Base-by-base conservation (phyloP, 2,797 vertebrate species). In the Mastacembelus armatus region DNA sequence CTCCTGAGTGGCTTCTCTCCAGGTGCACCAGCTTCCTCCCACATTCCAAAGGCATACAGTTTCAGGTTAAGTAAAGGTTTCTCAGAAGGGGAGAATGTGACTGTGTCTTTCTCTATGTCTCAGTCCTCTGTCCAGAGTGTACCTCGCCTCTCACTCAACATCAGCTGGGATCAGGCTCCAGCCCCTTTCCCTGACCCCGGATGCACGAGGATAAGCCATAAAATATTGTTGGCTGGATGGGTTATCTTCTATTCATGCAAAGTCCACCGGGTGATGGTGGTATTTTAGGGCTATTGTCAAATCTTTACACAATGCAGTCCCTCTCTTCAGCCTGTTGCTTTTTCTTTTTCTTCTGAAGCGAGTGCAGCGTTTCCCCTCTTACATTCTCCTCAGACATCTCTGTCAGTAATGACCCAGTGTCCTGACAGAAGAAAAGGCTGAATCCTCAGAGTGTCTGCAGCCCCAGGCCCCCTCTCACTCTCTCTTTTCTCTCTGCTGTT, bases 391-490 rank as follows among this genome's bases (percentile, higher is more conserved):
- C 30, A 12, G 48, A 33, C 14, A 42, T 55, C 18, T 56, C 30
- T 68, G 67, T 62, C 40, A 19, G 52, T 44, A 65, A 77, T 71
- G 65, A 71, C 36, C 76, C n/a, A 18, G 14, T 7, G 63, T 67
- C 35, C 67, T 64, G 59, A 26, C 44, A 48, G 29, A 54, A 38
- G 15, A 55, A 51, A 39, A 69, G 72, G 7, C 48, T 40, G 26
- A 59, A 26, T 63, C 66, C 65, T 60, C 10, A 8, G 52, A 60
- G 52, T 16, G 35, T 55, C 26, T 57, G 49, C 67, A 66, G 60
- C 61, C 61, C 2, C 63, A 51, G 78, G 60, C 38, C 0, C 15
- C 10, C 19, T 33, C 16, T n/a, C n/a, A n/a, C n/a, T n/a, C n/a
- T n/a, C n/a, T n/a, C n/a, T n/a, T n/a, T n/a, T n/a, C n/a, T 0